Evolutionary conservation across 2,113 vertebrate genomes (phyloP), one percentile per base, ranked within the genome.

Genomic region (Dipodomys spectabilis): DNA sequence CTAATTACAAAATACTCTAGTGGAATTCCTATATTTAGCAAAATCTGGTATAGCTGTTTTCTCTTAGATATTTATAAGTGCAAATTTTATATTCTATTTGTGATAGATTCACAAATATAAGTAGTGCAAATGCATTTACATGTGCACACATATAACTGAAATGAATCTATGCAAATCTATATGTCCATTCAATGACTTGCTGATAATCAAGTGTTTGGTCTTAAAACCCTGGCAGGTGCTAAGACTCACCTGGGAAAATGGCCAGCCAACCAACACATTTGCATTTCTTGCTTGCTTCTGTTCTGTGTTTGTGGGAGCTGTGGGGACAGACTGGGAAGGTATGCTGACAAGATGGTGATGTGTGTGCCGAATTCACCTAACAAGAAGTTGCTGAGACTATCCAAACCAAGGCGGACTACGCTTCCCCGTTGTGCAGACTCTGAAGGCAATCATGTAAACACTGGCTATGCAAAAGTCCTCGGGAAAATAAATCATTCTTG

Each of bases 1-100:
- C 30, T 88, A 35, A 82, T 90, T 92, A 87, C 64, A 44, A 91
- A 88, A 7, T 88, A 22, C 67, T 82, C 75, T 60, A 71, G 79
- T 22, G 45, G 68, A 90, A 88, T 81, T 10, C 18, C 53, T 88
- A 32, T 72, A 67, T 19, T 68, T 91, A 73, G 32, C 10, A 78
- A 84, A 81, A 77, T 62, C 12, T 80, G 12, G 6, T 49, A 90
- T 62, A 16, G 84, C 49, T 69, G 18, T 71, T 25, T 79, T 74
- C 45, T 22, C 57, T 64, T 28, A 65, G 73, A 72, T 85, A 45
- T 57, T 91, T 39, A 49, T 39, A 88, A 28, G 75, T 39, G 1
- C 10, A 77, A 88, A 91, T 60, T 16, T 72, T 68, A 89, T 44
- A 69, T 1, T 12, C 71, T 18, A 68, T 82, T 30, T 44, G 16